A percentile compares a stretch with the other conserved stretches of the same genome.
Evolutionary conservation across 2,888 invertebrate genomes (phyloP).

Genomic region (Phalera bucephala): DNA sequence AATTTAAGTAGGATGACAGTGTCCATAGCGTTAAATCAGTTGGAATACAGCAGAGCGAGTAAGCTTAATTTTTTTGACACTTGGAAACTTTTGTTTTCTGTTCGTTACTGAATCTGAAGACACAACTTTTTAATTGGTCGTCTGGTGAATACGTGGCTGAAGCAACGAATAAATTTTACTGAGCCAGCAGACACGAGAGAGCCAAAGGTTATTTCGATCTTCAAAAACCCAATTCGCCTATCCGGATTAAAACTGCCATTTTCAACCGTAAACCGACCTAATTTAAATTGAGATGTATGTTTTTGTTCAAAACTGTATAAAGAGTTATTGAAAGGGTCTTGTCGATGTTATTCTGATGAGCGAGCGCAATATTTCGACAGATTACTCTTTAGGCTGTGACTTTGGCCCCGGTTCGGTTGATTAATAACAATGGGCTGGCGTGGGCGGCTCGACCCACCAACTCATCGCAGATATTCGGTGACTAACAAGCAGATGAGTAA

Average conservation of each 20-base stretch:
- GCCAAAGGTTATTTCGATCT: not conserved
- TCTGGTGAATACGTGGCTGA: no score
- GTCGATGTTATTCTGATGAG: slow-evolving; percentile 10
- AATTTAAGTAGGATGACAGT: no score
- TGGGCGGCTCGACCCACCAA: no score
- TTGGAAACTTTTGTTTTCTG: no score
- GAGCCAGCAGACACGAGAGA: no score
- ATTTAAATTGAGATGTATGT: not conserved
- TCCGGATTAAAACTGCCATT: slow-evolving; percentile 2
- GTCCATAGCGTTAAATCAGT: no score
- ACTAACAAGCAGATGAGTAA: no score
- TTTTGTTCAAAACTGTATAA: not conserved
- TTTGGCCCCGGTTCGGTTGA: slow-evolving; percentile 19
- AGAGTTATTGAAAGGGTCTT: not conserved
- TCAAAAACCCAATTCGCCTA: slow-evolving; percentile 5
- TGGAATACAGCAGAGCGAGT: no score
- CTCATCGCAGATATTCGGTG: slow-evolving; percentile 10
- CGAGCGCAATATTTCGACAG: slow-evolving; percentile 9
- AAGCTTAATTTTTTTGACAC: no score
- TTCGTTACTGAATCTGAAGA: no score
- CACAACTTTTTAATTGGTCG: no score
- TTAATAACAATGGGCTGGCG: slow-evolving; percentile 23
- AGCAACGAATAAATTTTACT: no score
- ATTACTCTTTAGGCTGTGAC: slow-evolving; percentile 18
- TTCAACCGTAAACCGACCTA: slow-evolving; percentile 3